These are phyloP conservation scores for Paramormyrops hopkinsi DNA, from an alignment of 2,797 vertebrate species.

Conservation along the genomic window DNA sequence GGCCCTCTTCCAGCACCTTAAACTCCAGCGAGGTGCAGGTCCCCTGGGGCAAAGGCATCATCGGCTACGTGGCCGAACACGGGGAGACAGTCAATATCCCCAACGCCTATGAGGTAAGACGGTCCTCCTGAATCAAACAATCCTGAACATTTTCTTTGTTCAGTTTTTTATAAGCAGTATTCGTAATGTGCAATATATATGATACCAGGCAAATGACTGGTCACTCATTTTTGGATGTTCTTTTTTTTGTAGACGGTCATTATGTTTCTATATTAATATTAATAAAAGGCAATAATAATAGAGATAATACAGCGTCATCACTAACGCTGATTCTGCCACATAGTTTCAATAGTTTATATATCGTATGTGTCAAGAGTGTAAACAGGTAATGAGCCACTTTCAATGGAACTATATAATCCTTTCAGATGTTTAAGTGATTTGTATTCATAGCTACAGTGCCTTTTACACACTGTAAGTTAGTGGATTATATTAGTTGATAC, in stretches of 20 bases:
- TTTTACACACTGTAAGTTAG: not conserved
- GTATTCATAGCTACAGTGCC: not conserved
- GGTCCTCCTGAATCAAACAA: not conserved
- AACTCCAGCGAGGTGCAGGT: slow-evolving; percentile 69
- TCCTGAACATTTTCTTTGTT: not conserved
- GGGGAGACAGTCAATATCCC: slow-evolving; percentile 72
- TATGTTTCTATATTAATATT: not conserved
- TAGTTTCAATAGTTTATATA: not conserved
- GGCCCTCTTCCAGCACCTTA: slow-evolving; percentile 60
- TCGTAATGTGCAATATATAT: not conserved
- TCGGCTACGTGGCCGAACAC: slow-evolving; percentile 73
- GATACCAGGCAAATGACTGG: not conserved
- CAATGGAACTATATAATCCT: not conserved
- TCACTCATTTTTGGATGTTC: not conserved
- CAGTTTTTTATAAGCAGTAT: not conserved
- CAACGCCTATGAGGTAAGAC: slow-evolving; percentile 67
- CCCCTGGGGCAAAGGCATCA: slow-evolving; percentile 72
- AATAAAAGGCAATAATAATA: not conserved
- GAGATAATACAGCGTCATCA: not conserved
- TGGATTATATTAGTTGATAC: not conserved
- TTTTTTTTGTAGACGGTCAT: not conserved
- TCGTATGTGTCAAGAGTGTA: not conserved
- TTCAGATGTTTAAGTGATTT: not conserved
- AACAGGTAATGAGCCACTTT: not conserved
- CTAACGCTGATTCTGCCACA: not conserved